Percentiles rank a stretch among this genome's conserved stretches.
Evolutionary conservation across 2,888 invertebrate species (phyloP).

Genomic region (Pycnomerus fuliginosus): DNA sequence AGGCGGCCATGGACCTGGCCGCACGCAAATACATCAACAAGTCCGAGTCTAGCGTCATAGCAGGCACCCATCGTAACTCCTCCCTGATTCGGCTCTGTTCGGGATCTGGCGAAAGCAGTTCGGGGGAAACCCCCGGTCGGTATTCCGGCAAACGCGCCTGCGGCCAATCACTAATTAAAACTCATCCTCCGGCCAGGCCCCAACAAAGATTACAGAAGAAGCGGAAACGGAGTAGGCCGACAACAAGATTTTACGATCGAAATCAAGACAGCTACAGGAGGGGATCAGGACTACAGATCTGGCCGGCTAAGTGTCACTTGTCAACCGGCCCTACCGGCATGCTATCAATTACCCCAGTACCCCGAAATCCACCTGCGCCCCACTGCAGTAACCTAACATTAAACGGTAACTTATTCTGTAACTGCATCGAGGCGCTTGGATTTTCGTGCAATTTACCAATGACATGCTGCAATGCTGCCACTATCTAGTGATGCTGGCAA

Average conservation of each 20-base stretch:
- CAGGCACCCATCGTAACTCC: slow-evolving; percentile 93
- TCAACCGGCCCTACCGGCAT: slow-evolving; percentile 33
- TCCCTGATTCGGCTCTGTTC: slow-evolving; percentile 65
- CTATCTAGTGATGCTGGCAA: slow-evolving; percentile 9
- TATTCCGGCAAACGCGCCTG: slow-evolving; percentile 52
- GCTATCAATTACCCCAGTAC: slow-evolving; percentile 23
- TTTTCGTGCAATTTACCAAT: slow-evolving; percentile 35
- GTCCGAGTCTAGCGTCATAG: slow-evolving; percentile 90
- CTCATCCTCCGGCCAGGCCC: not conserved
- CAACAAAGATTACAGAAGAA: slow-evolving; percentile 1
- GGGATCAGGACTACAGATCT: no score
- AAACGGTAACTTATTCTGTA: no score
- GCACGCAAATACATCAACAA: slow-evolving; percentile 96
- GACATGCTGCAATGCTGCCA: slow-evolving; percentile 27
- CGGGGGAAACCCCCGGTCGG: slow-evolving; percentile 56
- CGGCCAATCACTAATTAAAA: not conserved
- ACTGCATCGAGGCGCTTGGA: no score
- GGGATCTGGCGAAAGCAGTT: slow-evolving; percentile 58
- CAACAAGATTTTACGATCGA: slow-evolving; percentile 16
- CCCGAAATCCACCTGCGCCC: no score
- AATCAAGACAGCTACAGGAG: no score
- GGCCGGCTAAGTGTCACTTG: no score
- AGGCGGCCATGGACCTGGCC: slow-evolving; percentile 96
- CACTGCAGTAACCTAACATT: no score
- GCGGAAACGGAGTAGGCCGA: slow-evolving; percentile 22